Percentiles rank a stretch among this genome's conserved stretches.
Evolutionary conservation across 1,140 invertebrate species (phyloP).

Genomic region (Andrena cerasifolii): DNA sequence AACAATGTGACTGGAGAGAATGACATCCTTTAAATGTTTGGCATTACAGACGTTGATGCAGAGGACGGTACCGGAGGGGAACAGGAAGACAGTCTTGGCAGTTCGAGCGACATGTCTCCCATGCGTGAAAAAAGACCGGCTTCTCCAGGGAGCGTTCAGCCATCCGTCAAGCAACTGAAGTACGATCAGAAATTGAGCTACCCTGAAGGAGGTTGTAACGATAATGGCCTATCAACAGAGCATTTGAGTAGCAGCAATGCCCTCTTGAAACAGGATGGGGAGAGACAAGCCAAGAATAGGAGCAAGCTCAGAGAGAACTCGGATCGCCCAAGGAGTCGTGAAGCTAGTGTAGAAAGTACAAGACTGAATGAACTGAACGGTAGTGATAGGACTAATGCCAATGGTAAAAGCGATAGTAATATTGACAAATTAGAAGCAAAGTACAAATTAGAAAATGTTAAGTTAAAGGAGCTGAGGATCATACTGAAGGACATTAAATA

Average conservation of each 20-base stretch:
- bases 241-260: background rate
- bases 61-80: slow-evolving; percentile 71
- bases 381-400: background rate
- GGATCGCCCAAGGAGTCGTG: background rate
- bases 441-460: slow-evolving; percentile 5
- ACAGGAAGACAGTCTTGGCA: slow-evolving; percentile 65
- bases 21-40: slow-evolving; percentile 77
- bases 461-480: slow-evolving; percentile 73
- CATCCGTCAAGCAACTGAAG: slow-evolving; percentile 67
- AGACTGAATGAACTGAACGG: background rate
- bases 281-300: background rate
- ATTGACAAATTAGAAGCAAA: background rate
- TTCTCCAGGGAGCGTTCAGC: slow-evolving; percentile 64
- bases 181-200: slow-evolving; percentile 27
- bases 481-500: slow-evolving; percentile 69
- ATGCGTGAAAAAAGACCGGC: slow-evolving; percentile 70
- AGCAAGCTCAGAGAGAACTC: no score
- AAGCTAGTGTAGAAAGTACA: background rate
- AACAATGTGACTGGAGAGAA: slow-evolving; percentile 57
- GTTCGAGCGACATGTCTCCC: slow-evolving; percentile 60
- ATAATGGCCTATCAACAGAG: background rate
- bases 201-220: background rate
- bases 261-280: background rate
- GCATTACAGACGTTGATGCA: slow-evolving; percentile 77
- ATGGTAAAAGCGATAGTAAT: background rate